phyloP scores from a whole-genome alignment of 1,140 invertebrate genomes.

The Scaptomyza pallida region DNA sequence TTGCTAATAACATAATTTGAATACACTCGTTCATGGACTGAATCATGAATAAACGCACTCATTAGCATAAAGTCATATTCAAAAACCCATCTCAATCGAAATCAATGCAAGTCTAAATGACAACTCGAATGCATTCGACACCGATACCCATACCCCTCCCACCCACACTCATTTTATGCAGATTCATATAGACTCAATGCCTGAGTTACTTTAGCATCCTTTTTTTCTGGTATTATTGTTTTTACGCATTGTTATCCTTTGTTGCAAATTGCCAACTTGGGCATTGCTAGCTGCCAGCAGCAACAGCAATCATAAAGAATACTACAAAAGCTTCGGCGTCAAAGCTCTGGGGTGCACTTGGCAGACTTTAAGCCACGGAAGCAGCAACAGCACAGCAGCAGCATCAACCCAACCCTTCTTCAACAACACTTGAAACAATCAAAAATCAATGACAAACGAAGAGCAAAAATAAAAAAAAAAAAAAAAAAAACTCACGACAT shows the following conservation, averaged over 20 bases:
- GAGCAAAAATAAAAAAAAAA: background rate
- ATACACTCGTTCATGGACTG: slow-evolving; percentile 3
- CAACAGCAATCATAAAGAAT: slow-evolving; percentile 25
- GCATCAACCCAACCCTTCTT: background rate
- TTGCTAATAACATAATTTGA: background rate
- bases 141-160: background rate
- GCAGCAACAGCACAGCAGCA: slow-evolving; percentile 13
- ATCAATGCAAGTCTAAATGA: slow-evolving; percentile 6
- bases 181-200: background rate
- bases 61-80: slow-evolving; percentile 5
- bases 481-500: slow-evolving; percentile 57
- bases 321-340: slow-evolving; percentile 71
- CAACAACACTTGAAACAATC: slow-evolving; percentile 75
- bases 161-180: slow-evolving; percentile 1
- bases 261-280: slow-evolving; percentile 78
- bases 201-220: slow-evolving; percentile 13
- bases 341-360: slow-evolving; percentile 79
- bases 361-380: slow-evolving; percentile 54
- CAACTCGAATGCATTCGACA: slow-evolving; percentile 15
- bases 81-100: slow-evolving; percentile 3
- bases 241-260: slow-evolving; percentile 66
- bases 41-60: slow-evolving; percentile 1
- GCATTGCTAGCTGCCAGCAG: slow-evolving; percentile 59
- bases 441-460: slow-evolving; percentile 75
- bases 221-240: slow-evolving; percentile 1